Conservation (phyloP, 2,113 vertebrate genomes). For the Symphodus melops region DNA sequence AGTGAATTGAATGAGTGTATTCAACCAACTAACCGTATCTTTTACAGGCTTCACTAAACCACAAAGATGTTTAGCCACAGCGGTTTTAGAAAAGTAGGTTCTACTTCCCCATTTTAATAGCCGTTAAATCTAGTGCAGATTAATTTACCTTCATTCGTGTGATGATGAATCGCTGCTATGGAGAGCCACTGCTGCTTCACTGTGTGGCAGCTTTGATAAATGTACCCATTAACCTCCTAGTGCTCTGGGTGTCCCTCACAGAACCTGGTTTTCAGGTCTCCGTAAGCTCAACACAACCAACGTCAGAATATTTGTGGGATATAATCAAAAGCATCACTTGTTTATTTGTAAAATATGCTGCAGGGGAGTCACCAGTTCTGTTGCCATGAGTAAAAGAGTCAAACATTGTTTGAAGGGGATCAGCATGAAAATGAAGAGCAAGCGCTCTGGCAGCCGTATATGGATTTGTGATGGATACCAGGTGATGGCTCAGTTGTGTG, state of each 20-base stretch:
- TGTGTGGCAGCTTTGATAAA: slow-evolving; percentile 78
- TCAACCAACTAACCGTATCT: slow-evolving; percentile 19
- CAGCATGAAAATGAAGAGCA: slow-evolving; percentile 39
- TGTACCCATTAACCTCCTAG: slow-evolving; percentile 76
- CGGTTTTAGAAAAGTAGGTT: slow-evolving; percentile 35
- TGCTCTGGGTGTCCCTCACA: slow-evolving; percentile 69
- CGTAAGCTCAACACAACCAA: slow-evolving; percentile 30
- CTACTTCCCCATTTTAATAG: slow-evolving; percentile 57
- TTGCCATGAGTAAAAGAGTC: slow-evolving; percentile 29
- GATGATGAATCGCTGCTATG: slow-evolving; percentile 71
- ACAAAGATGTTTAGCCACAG: slow-evolving; percentile 35
- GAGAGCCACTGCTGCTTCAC: slow-evolving; percentile 67
- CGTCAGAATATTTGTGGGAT: slow-evolving; percentile 1
- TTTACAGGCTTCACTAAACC: slow-evolving; percentile 20
- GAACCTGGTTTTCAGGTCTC: slow-evolving; percentile 63
- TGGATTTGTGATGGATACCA: slow-evolving; percentile 61
- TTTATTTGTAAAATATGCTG: slow-evolving; percentile 32
- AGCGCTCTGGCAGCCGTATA: slow-evolving; percentile 41
- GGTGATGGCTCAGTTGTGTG: slow-evolving; percentile 46
- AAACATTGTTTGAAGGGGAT: slow-evolving; percentile 37
- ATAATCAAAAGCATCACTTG: slow-evolving; percentile 18
- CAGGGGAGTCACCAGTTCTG: slow-evolving; percentile 1
- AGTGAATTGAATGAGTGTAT: slow-evolving; percentile 1
- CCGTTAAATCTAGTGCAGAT: slow-evolving; percentile 73
- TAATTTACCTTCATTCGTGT: slow-evolving; percentile 70